Evolutionary conservation across 2,797 vertebrate genomes (phyloP).

Genomic region (Peromyscus eremicus): DNA sequence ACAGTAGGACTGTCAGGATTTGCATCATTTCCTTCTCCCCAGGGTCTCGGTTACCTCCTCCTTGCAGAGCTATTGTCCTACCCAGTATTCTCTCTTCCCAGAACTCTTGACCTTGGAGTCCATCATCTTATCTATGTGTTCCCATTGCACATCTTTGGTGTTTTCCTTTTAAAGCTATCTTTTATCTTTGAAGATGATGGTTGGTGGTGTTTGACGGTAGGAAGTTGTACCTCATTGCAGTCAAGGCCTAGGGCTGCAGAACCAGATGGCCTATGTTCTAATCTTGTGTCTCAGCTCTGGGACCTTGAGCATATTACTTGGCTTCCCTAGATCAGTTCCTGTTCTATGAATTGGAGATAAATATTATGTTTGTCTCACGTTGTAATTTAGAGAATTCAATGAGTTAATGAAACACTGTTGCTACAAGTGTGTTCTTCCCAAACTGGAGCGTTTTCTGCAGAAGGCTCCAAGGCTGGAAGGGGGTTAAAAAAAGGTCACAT

Average conservation of each 20-base stretch:
- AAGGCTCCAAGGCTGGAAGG: background rate
- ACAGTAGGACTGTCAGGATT: background rate
- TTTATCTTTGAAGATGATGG: conserved; percentile 1
- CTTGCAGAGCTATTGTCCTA: background rate
- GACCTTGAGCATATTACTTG: background rate
- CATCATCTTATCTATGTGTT: background rate
- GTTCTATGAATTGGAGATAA: conserved; percentile 22
- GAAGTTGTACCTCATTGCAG: background rate
- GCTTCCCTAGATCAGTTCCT: background rate
- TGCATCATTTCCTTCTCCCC: background rate
- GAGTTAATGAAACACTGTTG: background rate
- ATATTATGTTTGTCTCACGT: background rate
- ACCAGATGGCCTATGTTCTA: background rate
- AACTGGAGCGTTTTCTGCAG: background rate
- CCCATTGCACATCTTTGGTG: background rate
- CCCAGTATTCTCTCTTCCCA: background rate
- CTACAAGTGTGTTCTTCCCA: background rate
- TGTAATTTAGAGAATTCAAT: background rate
- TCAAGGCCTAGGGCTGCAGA: background rate
- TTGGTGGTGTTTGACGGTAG: background rate
- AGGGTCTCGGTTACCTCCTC: background rate
- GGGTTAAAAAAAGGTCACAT: background rate
- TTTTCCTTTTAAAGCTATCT: conserved; percentile 23
- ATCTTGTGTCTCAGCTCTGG: background rate
- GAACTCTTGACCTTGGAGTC: background rate